These are phyloP conservation scores for Typhlichthys subterraneus DNA, from an alignment of 2,797 vertebrate genomes.

Conservation along the genomic window DNA sequence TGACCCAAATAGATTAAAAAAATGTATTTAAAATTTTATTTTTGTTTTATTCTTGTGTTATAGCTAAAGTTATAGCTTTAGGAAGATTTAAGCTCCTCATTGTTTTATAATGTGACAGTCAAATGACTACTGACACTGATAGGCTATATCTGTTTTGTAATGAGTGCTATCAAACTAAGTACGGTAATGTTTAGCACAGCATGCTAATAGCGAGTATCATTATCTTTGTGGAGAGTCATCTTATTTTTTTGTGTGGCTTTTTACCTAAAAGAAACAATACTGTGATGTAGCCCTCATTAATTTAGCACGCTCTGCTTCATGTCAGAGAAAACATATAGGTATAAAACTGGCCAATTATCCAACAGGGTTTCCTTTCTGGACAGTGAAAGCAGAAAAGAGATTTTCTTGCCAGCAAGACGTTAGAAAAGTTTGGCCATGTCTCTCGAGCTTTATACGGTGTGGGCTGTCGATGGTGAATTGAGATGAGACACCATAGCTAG, in stretches of 20 bases:
- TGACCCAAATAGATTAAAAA: too few relatives aligned
- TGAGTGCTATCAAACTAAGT: conserved; percentile 7
- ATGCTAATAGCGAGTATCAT: conserved; percentile 49
- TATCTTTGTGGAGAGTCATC: conserved; percentile 51
- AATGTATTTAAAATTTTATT: too few relatives aligned
- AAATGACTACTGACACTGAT: too few relatives aligned
- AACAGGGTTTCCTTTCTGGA: conserved; percentile 44
- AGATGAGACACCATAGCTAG: background rate
- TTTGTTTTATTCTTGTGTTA: too few relatives aligned
- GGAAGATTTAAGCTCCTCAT: too few relatives aligned
- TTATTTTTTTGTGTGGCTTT: conserved; percentile 21
- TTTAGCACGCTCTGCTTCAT: conserved; percentile 30
- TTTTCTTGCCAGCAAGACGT: conserved; percentile 44
- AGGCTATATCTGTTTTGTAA: too few relatives aligned
- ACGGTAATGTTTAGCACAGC: conserved; percentile 4
- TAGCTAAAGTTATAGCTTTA: too few relatives aligned
- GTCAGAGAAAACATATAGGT: conserved; percentile 57
- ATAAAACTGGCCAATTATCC: conserved; percentile 64
- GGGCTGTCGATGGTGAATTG: background rate
- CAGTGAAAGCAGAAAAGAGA: conserved; percentile 16
- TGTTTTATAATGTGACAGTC: too few relatives aligned
- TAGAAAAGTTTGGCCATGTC: conserved; percentile 48
- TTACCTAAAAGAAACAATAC: conserved; percentile 17
- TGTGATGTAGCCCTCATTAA: conserved; percentile 54
- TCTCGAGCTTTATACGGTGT: conserved; percentile 28